phyloP scores from a whole-genome alignment of 2,797 vertebrate species.

The Apogon hyalosoma region DNA sequence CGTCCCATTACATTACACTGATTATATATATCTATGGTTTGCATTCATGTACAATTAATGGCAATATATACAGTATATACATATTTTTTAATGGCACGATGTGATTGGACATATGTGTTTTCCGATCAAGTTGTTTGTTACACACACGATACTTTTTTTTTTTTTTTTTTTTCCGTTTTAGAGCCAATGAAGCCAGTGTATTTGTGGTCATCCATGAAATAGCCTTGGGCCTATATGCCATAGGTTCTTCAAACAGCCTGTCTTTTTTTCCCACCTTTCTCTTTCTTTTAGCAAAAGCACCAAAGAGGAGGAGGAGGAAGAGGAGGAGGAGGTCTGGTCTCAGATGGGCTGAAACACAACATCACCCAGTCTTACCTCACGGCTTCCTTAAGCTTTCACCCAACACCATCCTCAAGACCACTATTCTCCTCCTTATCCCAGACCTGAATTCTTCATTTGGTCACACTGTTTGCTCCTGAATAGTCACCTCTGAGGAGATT shows the following conservation, averaged over 20 bases:
- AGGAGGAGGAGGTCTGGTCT: constrained; percentile 56
- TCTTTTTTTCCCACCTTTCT: constrained; percentile 42
- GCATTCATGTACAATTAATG: too few species aligned
- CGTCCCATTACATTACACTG: too few species aligned
- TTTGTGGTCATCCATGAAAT: constrained; percentile 61
- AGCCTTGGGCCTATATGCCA: constrained; percentile 56
- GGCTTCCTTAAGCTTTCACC: constrained; percentile 89
- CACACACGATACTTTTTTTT: too few species aligned
- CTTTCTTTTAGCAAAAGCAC: constrained; percentile 34
- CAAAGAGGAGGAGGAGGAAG: background rate
- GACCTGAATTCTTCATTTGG: constrained; percentile 96
- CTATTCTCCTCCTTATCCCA: constrained; percentile 85
- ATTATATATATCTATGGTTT: too few species aligned
- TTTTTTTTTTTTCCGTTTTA: constrained; percentile 44
- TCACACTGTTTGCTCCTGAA: constrained; percentile 98
- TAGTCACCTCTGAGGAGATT: constrained; percentile 99
- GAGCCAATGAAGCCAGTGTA: constrained; percentile 39
- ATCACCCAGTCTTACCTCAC: constrained; percentile 85
- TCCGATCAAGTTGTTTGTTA: too few species aligned
- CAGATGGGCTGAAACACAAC: constrained; percentile 81
- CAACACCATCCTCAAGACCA: constrained; percentile 79
- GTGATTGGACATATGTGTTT: too few species aligned
- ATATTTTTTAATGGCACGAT: too few species aligned
- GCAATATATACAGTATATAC: too few species aligned
- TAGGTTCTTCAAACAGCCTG: constrained; percentile 61